Evolutionary conservation across 2,113 vertebrate genomes (phyloP).

Genomic region (Pampusana beccarii): DNA sequence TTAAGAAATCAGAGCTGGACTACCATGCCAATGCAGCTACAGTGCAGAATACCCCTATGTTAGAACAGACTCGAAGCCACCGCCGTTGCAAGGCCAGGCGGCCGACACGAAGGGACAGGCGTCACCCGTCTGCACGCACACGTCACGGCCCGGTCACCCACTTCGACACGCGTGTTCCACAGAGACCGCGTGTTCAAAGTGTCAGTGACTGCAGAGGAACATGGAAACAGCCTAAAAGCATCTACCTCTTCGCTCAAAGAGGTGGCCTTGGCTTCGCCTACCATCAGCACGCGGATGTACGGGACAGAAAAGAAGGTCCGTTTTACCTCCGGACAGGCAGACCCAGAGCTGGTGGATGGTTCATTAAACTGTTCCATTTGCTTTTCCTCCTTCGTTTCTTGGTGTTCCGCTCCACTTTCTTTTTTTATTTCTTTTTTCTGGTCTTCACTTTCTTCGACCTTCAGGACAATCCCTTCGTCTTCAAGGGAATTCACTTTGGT

Average conservation of each 20-base stretch:
- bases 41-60: rapidly evolving
- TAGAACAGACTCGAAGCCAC: not conserved
- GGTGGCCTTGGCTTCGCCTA: not conserved
- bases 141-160: not conserved
- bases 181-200: rapidly evolving
- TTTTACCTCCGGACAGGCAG: slow-evolving; percentile 70
- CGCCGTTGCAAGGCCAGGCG: not conserved
- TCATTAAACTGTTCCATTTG: slow-evolving; percentile 62
- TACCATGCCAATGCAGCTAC: not conserved
- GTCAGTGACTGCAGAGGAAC: not conserved
- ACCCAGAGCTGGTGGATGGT: slow-evolving; percentile 76
- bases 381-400: slow-evolving; percentile 39
- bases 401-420: slow-evolving; percentile 56
- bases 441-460: slow-evolving; percentile 67
- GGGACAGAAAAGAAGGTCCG: not conserved
- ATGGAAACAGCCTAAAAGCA: not conserved
- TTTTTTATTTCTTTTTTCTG: slow-evolving; percentile 57
- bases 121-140: not conserved
- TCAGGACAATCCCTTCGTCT: slow-evolving; percentile 67
- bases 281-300: not conserved
- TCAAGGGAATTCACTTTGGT: slow-evolving; percentile 70
- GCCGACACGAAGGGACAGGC: not conserved
- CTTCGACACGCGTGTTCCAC: not conserved
- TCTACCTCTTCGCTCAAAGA: not conserved
- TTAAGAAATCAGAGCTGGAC: not conserved